Evolutionary conservation across 2,888 invertebrate species (phyloP).

Genomic region (Acronicta leporina): DNA sequence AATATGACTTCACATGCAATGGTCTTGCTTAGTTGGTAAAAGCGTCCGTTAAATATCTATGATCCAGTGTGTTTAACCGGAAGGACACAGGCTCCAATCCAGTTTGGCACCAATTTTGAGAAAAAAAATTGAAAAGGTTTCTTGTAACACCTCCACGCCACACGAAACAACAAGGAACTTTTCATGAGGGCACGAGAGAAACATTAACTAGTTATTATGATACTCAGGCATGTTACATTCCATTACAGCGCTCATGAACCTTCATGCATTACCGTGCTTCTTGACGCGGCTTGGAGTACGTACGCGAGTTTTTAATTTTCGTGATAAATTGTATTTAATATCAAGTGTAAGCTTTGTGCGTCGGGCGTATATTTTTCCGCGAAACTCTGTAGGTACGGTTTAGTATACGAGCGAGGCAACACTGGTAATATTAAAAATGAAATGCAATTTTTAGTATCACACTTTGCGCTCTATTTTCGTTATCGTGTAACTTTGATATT

Average conservation of each 20-base stretch:
- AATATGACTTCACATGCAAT: no score
- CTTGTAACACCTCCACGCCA: no score
- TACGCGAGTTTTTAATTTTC: constrained; percentile 44
- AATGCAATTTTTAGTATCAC: not conserved
- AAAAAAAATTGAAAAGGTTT: no score
- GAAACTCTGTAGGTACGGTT: constrained; percentile 4
- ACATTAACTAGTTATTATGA: constrained; percentile 11
- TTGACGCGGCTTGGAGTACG: constrained; percentile 10
- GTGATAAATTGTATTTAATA: constrained; percentile 46
- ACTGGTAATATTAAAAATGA: not conserved
- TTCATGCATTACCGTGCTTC: constrained; percentile 15
- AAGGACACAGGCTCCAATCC: no score
- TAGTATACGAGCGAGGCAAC: not conserved
- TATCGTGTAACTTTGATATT: no score
- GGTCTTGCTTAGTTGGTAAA: no score
- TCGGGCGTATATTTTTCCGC: constrained; percentile 23
- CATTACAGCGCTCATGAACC: constrained; percentile 23
- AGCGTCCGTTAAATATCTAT: no score
- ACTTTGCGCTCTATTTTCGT: not conserved
- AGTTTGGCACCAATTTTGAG: no score
- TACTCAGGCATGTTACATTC: constrained; percentile 23
- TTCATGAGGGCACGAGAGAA: not conserved
- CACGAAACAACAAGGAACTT: not conserved
- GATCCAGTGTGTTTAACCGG: no score
- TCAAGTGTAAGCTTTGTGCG: constrained; percentile 36